Evolutionary conservation across 1,140 invertebrate species (phyloP), one percentile per base, ranked within the genome.

Genomic region (Caenorhabditis tropicalis): DNA sequence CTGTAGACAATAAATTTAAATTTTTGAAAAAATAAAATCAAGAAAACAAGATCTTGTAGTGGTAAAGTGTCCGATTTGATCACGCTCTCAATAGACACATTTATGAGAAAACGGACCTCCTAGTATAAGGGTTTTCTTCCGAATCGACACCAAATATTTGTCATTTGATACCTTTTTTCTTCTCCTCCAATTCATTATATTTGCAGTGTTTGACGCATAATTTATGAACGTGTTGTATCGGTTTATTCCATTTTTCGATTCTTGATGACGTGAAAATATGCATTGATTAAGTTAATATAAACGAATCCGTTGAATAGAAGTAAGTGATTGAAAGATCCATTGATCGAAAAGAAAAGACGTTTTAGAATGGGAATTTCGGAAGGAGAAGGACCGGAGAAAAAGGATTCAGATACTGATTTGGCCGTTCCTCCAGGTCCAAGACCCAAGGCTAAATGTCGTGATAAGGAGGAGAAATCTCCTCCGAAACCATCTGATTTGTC

Each of bases 221-320:
- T 74, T 46, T 43, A 74, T 74, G 65, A 74, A 74, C 65, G 65
- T 43, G 65, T 43, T 74, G 65, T 74, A 43, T 36, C n/a, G 36
- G 19, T 43, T 74, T 12, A 36, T 24, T 58, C 58, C 16, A 9
- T 16, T 27, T 56, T 58, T 10, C 29, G n/a, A 0, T 74, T 43
- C 1, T 43, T 10, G 0, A 46, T 4, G 36, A 74, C 29, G 10
- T 43, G 21, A 19, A 51, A 51, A 19, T 43, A 12, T 43, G 5
- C 39, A 43, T 43, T 43, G 12, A 6, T 43, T 43, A 43, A 6
- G 5, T 6, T 43, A 6, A 43, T 12, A 43, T 43, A 5, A 43
- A 12, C n/a, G n/a, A n/a, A n/a, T n/a, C 12, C 12, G 39, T 43
- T 12, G 12, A 43, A 43, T 6, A 43, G 39, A 51, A 16, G 48